Base-by-base conservation (phyloP, 2,888 invertebrate genomes). In the Isoperla grammatica region DNA sequence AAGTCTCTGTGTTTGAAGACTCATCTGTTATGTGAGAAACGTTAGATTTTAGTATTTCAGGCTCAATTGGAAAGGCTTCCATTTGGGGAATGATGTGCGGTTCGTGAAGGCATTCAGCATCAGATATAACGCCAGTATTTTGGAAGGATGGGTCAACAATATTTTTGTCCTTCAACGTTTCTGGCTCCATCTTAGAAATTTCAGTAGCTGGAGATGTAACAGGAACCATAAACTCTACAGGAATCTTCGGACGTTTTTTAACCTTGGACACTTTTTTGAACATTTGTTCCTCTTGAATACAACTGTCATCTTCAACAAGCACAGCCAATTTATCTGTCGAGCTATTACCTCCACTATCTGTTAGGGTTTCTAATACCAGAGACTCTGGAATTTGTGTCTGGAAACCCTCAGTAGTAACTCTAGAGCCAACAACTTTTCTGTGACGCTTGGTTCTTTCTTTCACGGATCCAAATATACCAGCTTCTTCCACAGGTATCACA, bases 161-260 rank as follows among this genome's bases (percentile, higher is more conserved):
- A n/a, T n/a, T n/a, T n/a, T n/a, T n/a, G n/a, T n/a, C n/a, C n/a
- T n/a, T n/a, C 8, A 8, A 29, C 8, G 29, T 29, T 29, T 29
- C 29, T 29, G 29, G 29, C 29, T 6, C 56, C 55, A 57, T 37
- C 1, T 56, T 48, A 48, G 57, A 49, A 17, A 19, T 20, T 58
- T 60, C 54, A 9, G 3, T 12, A 20, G 13, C 40, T 4, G 45
- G 8, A 23, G 19, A 13, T 43, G 56, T 19, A 12, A 9, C 17
- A 29, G 57, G 9, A 29, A 23, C 8, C 35, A 57, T 35, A 37
- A 65, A 65, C 29, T 64, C 64, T 57, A 60, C 57, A 37, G 67
- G 61, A 53, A 67, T 54, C 20, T 64, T 63, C 12, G 64, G 65
- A 19, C 66, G 63, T 61, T 67, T 66, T 61, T 67, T 68, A 17